phyloP scores from a whole-genome alignment of 2,797 vertebrate genomes.

The Acanthopagrus latus region DNA sequence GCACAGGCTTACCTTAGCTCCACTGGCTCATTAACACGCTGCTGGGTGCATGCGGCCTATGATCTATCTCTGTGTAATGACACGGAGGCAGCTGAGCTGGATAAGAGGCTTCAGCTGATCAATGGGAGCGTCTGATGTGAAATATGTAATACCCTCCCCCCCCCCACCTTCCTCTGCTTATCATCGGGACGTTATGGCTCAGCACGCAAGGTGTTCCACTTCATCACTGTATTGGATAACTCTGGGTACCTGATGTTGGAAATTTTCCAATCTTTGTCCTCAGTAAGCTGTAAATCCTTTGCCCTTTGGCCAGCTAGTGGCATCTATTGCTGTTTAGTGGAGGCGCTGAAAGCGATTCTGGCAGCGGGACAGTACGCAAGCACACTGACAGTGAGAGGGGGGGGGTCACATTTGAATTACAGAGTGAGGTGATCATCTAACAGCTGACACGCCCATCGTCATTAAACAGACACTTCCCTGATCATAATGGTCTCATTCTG shows the following conservation, averaged over 20 bases:
- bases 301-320: not conserved
- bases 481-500: conserved; percentile 48
- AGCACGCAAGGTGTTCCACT: conserved; percentile 13
- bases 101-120: conserved; percentile 63
- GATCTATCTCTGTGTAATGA: conserved; percentile 60
- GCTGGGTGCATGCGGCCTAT: conserved; percentile 53
- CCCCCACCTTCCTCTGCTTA: conserved; percentile 13
- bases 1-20: conserved; percentile 49
- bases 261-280: not conserved
- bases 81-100: conserved; percentile 54
- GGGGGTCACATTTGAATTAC: not conserved
- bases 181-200: conserved; percentile 25
- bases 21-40: conserved; percentile 57
- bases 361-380: not conserved
- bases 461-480: conserved; percentile 29
- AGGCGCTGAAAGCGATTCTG: conserved; percentile 10
- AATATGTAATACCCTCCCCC: conserved; percentile 45
- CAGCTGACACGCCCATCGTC: conserved; percentile 25
- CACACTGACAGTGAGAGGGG: not conserved
- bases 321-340: not conserved
- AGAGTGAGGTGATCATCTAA: conserved; percentile 19
- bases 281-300: conserved; percentile 16
- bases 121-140: conserved; percentile 52
- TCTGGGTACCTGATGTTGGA: not conserved
- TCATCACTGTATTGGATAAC: not conserved